Base-by-base conservation (phyloP, 2,797 vertebrate species). In the Cercopithecus petaurista region DNA sequence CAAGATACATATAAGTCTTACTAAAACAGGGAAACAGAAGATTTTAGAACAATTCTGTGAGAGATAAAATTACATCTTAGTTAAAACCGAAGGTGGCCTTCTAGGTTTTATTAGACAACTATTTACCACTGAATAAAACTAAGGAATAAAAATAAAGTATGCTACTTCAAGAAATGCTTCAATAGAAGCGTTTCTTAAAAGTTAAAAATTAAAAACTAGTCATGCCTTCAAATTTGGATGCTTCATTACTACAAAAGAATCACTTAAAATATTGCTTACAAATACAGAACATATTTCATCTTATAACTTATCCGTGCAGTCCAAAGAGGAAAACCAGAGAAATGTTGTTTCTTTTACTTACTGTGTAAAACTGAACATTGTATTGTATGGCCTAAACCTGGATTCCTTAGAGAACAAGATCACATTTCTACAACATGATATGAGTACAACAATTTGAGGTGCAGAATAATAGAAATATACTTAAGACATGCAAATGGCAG, bases 1-100 rank as follows among this genome's bases (percentile, higher is more conserved):
- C 97, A 98, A 98, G 94, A 97, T 97, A 98, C 91, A 97, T 96
- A 96, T 97, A 86, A 98, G 85, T 94, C 76, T 86, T 10, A 89
- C 28, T 92, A 96, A 97, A 97, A 98, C 91, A 98, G 84, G 80
- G 4, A 2, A 98, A 97, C 89, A 39, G 88, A 97, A 81, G 94
- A 50, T 94, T 87, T 26, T 87, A 92, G 30, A 33, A 96, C 91
- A 6, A 61, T 15, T 39, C n/a, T 77, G 30, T 93, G 83, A 93
- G 98, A 97, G 98, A 96, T 26, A 90, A 98, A 91, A 93, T n/a
- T 43, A 77, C 28, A 93, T 52, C 79, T 96, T 90, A 95, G 72
- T 97, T 97, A 89, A 91, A 94, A 95, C 82, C 97, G 98, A 96
- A 93, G 41, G 36, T 88, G 92, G 90, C 48, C 92, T 93, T 97